A percentile compares a stretch with the other conserved stretches of the same genome.
Evolutionary conservation across 2,888 invertebrate genomes (phyloP).

Genomic region (Lacanobia wlatinum): DNA sequence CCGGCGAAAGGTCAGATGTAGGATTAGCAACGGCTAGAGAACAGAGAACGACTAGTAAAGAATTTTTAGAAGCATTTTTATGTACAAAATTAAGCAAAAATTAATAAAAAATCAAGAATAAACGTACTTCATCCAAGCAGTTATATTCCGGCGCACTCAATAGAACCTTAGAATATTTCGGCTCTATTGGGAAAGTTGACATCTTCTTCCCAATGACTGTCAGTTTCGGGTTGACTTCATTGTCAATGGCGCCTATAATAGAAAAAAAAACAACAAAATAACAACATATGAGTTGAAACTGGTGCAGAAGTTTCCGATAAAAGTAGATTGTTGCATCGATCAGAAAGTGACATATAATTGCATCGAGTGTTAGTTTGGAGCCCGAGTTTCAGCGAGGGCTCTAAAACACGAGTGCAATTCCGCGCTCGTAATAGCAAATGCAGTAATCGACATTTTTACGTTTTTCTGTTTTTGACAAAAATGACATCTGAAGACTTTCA

Average conservation of each 20-base stretch:
- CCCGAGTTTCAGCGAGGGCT: no score
- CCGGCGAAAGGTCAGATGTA: not conserved
- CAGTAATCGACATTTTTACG: no score
- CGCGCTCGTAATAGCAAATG: no score
- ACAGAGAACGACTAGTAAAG: no score
- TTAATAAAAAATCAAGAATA: not conserved
- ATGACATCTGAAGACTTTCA: no score
- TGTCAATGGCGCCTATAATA: slow-evolving; percentile 92
- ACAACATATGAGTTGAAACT: not conserved
- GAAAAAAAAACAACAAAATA: not conserved
- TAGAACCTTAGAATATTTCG: slow-evolving; percentile 95
- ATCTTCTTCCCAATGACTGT: slow-evolving; percentile 96
- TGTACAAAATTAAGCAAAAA: not conserved
- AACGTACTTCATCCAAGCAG: slow-evolving; percentile 93
- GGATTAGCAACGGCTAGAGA: not conserved
- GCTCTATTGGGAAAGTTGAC: slow-evolving; percentile 98
- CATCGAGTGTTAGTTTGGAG: no score
- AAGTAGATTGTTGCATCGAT: no score
- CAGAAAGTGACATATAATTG: no score
- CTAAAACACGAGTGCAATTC: no score
- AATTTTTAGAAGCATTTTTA: no score
- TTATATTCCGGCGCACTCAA: slow-evolving; percentile 94
- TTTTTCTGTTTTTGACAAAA: no score
- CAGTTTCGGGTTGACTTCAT: slow-evolving; percentile 91
- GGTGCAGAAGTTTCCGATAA: not conserved